Evolutionary conservation across 2,888 invertebrate species (phyloP).

Genomic region (Melitaea athalia): DNA sequence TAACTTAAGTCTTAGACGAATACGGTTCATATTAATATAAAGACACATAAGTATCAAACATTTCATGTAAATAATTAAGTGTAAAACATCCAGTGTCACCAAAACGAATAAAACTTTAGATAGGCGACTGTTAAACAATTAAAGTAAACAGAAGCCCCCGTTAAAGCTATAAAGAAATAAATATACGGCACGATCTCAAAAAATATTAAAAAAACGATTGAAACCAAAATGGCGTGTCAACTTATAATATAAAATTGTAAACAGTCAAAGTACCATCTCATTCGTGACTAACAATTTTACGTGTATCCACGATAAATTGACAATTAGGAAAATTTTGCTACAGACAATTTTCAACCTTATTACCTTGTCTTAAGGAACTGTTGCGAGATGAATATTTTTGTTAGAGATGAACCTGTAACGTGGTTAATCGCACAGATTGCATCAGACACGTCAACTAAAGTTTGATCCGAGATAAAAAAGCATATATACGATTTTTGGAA

Average conservation of each 20-base stretch:
- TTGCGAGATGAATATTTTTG: not conserved
- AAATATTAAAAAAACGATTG: slow-evolving; percentile 45
- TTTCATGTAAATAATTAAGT: not conserved
- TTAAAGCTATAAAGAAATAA: slow-evolving; percentile 21
- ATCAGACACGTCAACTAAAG: slow-evolving; percentile 70
- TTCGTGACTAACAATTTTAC: slow-evolving; percentile 72
- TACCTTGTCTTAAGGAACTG: not conserved
- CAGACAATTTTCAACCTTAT: not conserved
- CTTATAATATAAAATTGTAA: slow-evolving; percentile 70
- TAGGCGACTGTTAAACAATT: not conserved
- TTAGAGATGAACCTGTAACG: slow-evolving; percentile 31
- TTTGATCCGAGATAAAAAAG: slow-evolving; percentile 71
- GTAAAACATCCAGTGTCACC: not conserved
- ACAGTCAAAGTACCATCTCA: slow-evolving; percentile 62
- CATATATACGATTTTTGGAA: slow-evolving; percentile 46
- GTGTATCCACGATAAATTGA: slow-evolving; percentile 43
- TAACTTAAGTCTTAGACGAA: no score
- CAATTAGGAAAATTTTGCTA: not conserved
- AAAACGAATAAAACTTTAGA: not conserved
- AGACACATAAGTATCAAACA: no score
- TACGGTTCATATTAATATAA: no score
- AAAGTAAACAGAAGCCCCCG: slow-evolving; percentile 4
- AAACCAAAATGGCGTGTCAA: slow-evolving; percentile 66
- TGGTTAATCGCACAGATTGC: slow-evolving; percentile 60
- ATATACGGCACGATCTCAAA: slow-evolving; percentile 34